Base-by-base conservation (phyloP, 2,797 vertebrate genomes). In the Gambusia yucatana region DNA sequence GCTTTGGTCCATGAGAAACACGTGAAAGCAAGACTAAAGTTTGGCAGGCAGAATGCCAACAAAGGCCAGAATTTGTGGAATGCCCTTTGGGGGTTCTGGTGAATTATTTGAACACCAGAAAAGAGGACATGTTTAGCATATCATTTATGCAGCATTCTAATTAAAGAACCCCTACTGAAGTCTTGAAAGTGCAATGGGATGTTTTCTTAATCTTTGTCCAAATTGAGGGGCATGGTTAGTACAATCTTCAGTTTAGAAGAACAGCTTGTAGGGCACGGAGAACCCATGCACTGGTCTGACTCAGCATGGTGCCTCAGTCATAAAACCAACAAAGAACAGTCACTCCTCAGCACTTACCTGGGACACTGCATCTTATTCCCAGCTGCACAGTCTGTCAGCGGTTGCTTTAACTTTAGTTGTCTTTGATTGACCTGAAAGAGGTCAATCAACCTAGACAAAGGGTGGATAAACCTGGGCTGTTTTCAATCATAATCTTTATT, bases 211-310 rank as follows among this genome's bases (percentile, higher is more conserved):
- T 22, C 63, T 70, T 3, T 74, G 85, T 16, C 39, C 73, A 77
- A 84, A 77, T 72, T 78, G 86, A 84, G 63, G 73, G 67, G 72
- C 14, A 30, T 28, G n/a, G 44, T 55, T 72, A 43, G 71, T 55
- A 50, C 83, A 85, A 86, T 89, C 82, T 83, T 83, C 80, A 84
- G 72, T 82, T 75, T 88, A 81, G 80, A 90, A 83, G 81, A 84
- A 39, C 77, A 77, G 74, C 70, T 48, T 43, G 46, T 39, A 80
- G 82, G 84, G 57, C 84, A 87, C 39, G 77, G 80, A 84, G 76
- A 28, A 6, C 2, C 75, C 69, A 50, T 47, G 82, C 79, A 72
- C 82, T 65, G 59, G 72, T 73, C 85, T 84, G 72, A 11, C 75
- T 81, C 81, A 52, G 55, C 55, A 72, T 6, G 25, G 43, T 4